Evolutionary conservation across 2,113 vertebrate species (phyloP).

Genomic region (Morone saxatilis): DNA sequence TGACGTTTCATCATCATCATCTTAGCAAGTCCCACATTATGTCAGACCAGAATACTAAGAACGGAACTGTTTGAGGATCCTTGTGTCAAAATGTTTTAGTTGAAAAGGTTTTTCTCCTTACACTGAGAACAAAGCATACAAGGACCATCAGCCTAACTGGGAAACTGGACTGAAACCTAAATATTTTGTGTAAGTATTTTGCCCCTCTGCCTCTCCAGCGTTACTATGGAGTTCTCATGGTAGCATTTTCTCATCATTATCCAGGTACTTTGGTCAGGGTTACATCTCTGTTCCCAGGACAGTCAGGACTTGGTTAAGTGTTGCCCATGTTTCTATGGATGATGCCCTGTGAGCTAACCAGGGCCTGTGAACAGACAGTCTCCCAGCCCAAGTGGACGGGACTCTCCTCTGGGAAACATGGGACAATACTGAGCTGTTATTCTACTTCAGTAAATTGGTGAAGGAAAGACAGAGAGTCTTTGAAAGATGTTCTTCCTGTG

Average conservation of each 20-base stretch:
- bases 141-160: slow-evolving; percentile 20
- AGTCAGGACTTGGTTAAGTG: slow-evolving; percentile 66
- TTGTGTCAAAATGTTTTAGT: slow-evolving; percentile 28
- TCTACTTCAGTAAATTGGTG: slow-evolving; percentile 58
- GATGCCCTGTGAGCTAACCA: slow-evolving; percentile 75
- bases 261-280: slow-evolving; percentile 49
- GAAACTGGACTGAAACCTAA: slow-evolving; percentile 55
- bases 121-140: slow-evolving; percentile 40
- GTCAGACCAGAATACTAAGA: slow-evolving; percentile 32
- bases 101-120: slow-evolving; percentile 37
- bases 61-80: slow-evolving; percentile 8
- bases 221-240: slow-evolving; percentile 62
- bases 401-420: slow-evolving; percentile 65
- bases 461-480: slow-evolving; percentile 61
- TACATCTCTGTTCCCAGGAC: slow-evolving; percentile 68
- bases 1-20: not conserved
- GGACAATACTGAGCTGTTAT: slow-evolving; percentile 63
- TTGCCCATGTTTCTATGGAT: slow-evolving; percentile 65
- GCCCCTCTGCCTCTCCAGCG: slow-evolving; percentile 54
- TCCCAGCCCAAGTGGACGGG: slow-evolving; percentile 64
- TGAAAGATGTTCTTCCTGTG: slow-evolving; percentile 41
- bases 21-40: not conserved
- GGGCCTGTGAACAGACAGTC: slow-evolving; percentile 81
- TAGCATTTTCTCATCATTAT: slow-evolving; percentile 70
- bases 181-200: slow-evolving; percentile 68